Base-by-base conservation (phyloP, 2,797 vertebrate genomes). In the Myotis daubentonii region DNA sequence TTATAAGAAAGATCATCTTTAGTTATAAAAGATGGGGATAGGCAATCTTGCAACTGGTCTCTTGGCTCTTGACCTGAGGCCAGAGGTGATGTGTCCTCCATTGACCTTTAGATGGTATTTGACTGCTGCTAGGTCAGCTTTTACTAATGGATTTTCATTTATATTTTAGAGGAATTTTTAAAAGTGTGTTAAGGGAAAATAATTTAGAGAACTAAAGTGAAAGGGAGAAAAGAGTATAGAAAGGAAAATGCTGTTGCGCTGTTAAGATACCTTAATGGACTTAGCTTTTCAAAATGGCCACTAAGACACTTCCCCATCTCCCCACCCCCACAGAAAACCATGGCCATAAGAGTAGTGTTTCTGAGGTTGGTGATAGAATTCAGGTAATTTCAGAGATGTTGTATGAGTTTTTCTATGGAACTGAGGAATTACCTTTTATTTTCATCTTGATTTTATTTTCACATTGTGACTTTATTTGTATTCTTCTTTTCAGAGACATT, bases 101-200 rank as follows among this genome's bases (percentile, higher is more conserved):
- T 36, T 4, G 12, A 49, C 51, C 33, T 62, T 55, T 20, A n/a
- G 25, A 3, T 25, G n/a, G 25, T 25, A 19, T 55, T 91, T 88
- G 57, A 84, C 79, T 79, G 60, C 79, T 47, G 75, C 19, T 36
- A 88, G 66, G 12, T 49, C 80, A 72, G 25, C 49, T 38, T 80
- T 92, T 89, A 30, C n/a, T 90, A 60, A 88, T 93, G 55, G 62
- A 88, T 66, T 94, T 87, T 36, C 60, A 51, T 83, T 93, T 86
- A 82, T 83, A 88, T 41, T 62, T 55, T 66, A 57, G 76, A 90
- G 65, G 81, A 57, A 2, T 76, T 74, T 74, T 4, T 1, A 33
- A 92, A 92, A 71, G 66, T 71, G 33, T 33, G 4, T 87, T n/a
- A 80, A 83, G 30, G 76, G 60, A n/a, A 92, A 72, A 44, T 75